Evolutionary conservation across 2,113 vertebrate genomes (phyloP).

Genomic region (Phylloscopus trochilus): DNA sequence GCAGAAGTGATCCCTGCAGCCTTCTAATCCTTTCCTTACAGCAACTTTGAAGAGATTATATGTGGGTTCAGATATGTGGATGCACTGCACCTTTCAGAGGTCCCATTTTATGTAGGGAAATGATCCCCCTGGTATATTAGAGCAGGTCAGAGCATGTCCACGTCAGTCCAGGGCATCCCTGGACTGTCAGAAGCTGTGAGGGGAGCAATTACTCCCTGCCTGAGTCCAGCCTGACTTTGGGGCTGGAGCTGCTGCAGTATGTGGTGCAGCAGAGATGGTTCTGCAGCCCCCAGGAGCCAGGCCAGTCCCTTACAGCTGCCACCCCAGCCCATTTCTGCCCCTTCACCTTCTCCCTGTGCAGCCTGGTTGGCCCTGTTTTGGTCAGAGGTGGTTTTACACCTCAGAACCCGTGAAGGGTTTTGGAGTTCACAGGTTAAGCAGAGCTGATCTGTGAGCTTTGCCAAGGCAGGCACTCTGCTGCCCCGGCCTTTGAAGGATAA

Average conservation of each 20-base stretch:
- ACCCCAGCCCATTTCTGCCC: neutral
- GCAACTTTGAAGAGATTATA: neutral
- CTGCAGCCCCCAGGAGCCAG: neutral
- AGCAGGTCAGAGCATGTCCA: neutral
- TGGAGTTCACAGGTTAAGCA: constrained; percentile 59
- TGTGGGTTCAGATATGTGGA: neutral
- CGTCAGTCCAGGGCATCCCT: constrained; percentile 15
- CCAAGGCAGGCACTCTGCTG: neutral
- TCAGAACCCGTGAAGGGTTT: neutral
- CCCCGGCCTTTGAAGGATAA: constrained; percentile 61
- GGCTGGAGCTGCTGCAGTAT: constrained; percentile 43
- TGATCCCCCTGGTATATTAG: neutral
- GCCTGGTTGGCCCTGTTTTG: neutral
- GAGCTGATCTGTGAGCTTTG: constrained; percentile 55
- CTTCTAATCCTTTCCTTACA: neutral
- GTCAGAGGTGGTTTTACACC: neutral
- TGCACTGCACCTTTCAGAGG: neutral
- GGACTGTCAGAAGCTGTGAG: constrained; percentile 66
- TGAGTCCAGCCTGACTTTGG: neutral
- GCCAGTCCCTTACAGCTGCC: neutral
- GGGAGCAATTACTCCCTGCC: constrained; percentile 67
- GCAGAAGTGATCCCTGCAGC: neutral
- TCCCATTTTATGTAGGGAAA: neutral
- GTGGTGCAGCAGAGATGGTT: neutral
- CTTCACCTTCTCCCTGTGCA: neutral